Percentiles rank a stretch among this genome's conserved stretches.
Conservation (phyloP, 1,140 invertebrate species). For the Lucilia cuprina region DNA sequence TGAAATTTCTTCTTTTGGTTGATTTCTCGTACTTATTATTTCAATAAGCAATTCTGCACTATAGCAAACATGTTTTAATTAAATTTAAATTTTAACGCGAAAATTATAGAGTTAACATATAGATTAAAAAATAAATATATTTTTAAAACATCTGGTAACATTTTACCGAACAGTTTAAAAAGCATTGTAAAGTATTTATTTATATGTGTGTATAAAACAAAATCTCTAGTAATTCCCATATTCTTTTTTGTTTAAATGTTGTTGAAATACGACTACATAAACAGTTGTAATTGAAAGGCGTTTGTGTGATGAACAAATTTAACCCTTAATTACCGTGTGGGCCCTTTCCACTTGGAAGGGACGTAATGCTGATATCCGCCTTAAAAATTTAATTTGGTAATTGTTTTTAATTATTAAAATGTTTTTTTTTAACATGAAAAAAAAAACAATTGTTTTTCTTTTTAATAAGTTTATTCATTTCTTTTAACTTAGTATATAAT, state of each 20-base stretch:
- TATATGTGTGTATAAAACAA: not conserved
- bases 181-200: not conserved
- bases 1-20: no score
- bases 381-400: no score
- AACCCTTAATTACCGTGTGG: constrained; percentile 38
- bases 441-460: not conserved
- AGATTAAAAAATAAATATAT: not conserved
- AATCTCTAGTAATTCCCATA: constrained; percentile 1
- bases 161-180: not conserved
- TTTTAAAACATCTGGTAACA: not conserved
- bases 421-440: not conserved
- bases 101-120: not conserved
- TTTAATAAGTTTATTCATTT: not conserved
- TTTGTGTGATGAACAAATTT: constrained; percentile 41
- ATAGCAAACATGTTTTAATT: not conserved
- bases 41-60: no score
- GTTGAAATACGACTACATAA: not conserved
- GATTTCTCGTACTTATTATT: no score
- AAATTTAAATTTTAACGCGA: not conserved
- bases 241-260: not conserved
- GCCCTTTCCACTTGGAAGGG: constrained; percentile 39
- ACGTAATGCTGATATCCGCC: constrained; percentile 42
- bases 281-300: no score
- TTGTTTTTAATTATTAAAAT: no score
- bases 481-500: not conserved